These are phyloP conservation scores for Centruroides sculpturatus DNA, from an alignment of 1,140 invertebrate species.

Conservation along the genomic window DNA sequence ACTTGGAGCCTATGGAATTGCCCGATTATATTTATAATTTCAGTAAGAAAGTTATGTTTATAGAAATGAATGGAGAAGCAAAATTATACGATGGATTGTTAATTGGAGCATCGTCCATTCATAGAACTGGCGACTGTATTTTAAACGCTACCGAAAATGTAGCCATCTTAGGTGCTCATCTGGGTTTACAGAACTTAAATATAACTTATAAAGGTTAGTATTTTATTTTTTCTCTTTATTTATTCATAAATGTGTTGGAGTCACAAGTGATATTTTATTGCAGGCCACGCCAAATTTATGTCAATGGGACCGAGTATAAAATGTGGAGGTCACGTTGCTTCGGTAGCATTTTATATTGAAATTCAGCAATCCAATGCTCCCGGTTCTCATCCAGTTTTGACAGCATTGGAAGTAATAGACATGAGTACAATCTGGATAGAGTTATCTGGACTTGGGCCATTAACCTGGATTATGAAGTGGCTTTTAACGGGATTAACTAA, in stretches of 20 bases:
- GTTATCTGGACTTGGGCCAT: conserved; percentile 10
- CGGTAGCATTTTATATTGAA: conserved; percentile 10
- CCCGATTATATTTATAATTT: conserved; percentile 9
- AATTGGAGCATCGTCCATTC: conserved; percentile 2
- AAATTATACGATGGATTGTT: conserved; percentile 10
- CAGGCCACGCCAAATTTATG: conserved; percentile 15
- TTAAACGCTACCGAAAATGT: conserved; percentile 1
- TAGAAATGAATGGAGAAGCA: conserved; percentile 4
- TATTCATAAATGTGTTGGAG: no score
- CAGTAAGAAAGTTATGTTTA: conserved; percentile 5
- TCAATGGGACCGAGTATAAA: conserved; percentile 1
- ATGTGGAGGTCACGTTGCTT: conserved; percentile 4
- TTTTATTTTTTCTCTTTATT: background rate
- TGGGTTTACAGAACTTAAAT: conserved; percentile 2
- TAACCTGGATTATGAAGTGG: conserved; percentile 14
- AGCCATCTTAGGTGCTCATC: conserved; percentile 2
- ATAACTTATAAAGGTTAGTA: conserved; percentile 8
- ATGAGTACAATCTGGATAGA: conserved; percentile 14
- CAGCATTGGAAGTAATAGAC: conserved; percentile 7
- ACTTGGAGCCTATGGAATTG: conserved; percentile 7
- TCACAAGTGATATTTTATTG: background rate
- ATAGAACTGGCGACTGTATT: conserved; percentile 10
- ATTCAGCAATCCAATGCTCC: conserved; percentile 8
- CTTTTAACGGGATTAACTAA: conserved; percentile 10
- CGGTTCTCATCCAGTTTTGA: conserved; percentile 2